Evolutionary conservation across 2,888 invertebrate genomes (phyloP), one percentile per base, ranked within the genome.

Genomic region (Mylabris sibirica): DNA sequence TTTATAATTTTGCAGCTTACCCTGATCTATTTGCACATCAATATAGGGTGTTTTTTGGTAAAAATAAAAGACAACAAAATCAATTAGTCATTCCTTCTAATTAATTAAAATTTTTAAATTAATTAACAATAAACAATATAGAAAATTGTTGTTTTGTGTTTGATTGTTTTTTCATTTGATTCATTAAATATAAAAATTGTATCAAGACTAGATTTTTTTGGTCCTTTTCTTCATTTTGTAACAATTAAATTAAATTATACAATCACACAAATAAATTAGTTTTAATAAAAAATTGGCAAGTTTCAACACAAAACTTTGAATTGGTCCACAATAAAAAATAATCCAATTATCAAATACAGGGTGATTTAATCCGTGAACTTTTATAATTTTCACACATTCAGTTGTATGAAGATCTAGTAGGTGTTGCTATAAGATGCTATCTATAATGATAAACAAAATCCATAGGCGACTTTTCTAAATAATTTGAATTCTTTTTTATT

Each of bases 201-300:
- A 57, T 57, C 4, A 57, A 57, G 57, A 57, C 57, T 57, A 57
- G 57, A 57, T 57, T 57, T 30, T 30, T 30, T 30, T 30, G 30
- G 4, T 30, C 30, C 8, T 30, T 30, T 30, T 3, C 30, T 30
- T 30, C 4, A 6, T 30, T 30, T 30, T 1, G 30, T 30, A 49
- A 20, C 8, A 20, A 49, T 20, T 11, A 49, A 49, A 49, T 44
- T 44, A n/a, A n/a, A 44, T 44, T 11, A n/a, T n/a, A 49, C 20
- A 49, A 49, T 49, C 49, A 22, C 17, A 49, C 20, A 49, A 9
- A 20, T 6, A 60, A 68, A 62, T 53, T 8, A 5, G 41, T 41
- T 14, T 62, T 38, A 63, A 35, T 20, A 59, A 53, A 6, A 22
- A 57, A 59, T 20, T 34, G 38, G 38, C 38, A 35, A 60, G 8